Percentiles rank a stretch among this genome's conserved stretches.
These are phyloP conservation scores for Muscicapa striata DNA, from an alignment of 2,797 vertebrate species.

Conservation along the genomic window DNA sequence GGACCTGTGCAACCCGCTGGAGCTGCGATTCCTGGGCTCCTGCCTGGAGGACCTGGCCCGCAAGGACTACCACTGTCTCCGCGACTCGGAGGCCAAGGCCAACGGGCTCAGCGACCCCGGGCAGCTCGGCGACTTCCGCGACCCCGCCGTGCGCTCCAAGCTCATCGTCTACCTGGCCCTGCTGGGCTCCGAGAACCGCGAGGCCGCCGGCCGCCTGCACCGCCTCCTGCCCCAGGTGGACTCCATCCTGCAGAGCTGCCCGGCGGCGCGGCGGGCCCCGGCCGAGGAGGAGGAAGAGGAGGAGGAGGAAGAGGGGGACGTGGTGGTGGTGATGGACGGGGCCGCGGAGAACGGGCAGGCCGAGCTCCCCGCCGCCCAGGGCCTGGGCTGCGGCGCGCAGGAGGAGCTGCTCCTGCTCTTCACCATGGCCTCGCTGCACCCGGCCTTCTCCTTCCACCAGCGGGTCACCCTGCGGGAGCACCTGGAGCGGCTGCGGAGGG, in stretches of 20 bases:
- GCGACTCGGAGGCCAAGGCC: slow-evolving; percentile 86
- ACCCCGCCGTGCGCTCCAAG: slow-evolving; percentile 86
- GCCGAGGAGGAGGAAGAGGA: slow-evolving; percentile 25
- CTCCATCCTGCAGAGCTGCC: slow-evolving; percentile 76
- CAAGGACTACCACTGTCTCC: slow-evolving; percentile 87
- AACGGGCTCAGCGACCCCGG: slow-evolving; percentile 79
- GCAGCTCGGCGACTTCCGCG: slow-evolving; percentile 81
- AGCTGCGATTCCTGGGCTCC: slow-evolving; percentile 88
- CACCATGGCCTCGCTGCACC: slow-evolving; percentile 93
- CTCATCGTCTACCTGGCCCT: slow-evolving; percentile 91
- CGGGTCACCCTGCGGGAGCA: slow-evolving; percentile 86
- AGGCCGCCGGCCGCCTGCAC: slow-evolving; percentile 89
- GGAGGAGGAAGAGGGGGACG: slow-evolving; percentile 53
- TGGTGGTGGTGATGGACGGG: slow-evolving; percentile 64
- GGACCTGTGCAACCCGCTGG: slow-evolving; percentile 92
- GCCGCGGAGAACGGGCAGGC: slow-evolving; percentile 61
- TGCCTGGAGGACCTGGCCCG: slow-evolving; percentile 88
- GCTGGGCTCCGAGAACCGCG: slow-evolving; percentile 90
- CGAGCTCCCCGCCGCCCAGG: slow-evolving; percentile 23
- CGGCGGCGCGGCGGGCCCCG: slow-evolving; percentile 33
- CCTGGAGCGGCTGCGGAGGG: slow-evolving; percentile 83
- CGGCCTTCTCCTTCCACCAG: slow-evolving; percentile 94
- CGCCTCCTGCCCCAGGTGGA: slow-evolving; percentile 87
- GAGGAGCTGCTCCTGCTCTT: slow-evolving; percentile 91
- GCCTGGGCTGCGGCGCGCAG: slow-evolving; percentile 74